Conservation (phyloP, 2,113 vertebrate species). For the Phyllostomus hastatus region DNA sequence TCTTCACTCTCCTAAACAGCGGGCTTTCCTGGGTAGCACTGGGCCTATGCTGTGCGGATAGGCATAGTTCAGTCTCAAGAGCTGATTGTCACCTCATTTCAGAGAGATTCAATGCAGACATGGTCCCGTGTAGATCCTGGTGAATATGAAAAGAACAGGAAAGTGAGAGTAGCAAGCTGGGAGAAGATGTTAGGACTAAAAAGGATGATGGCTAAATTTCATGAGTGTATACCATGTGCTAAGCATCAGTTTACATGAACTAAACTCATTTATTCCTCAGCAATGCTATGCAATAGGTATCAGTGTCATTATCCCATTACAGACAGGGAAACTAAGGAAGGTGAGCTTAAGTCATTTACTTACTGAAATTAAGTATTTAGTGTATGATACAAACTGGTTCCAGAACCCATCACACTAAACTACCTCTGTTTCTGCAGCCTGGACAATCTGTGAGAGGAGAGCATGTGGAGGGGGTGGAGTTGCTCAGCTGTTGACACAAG, state of each 20-base stretch:
- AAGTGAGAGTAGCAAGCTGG: background rate
- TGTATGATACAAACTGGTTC: background rate
- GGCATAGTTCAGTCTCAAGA: rapidly evolving
- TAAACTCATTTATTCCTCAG: background rate
- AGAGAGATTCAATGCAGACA: background rate
- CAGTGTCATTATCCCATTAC: background rate
- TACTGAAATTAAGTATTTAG: background rate
- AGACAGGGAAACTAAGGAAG: background rate
- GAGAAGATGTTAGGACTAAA: background rate
- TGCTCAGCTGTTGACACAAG: background rate
- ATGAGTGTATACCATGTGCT: background rate
- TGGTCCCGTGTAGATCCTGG: too few species aligned
- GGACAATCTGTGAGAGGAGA: background rate
- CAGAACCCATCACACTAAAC: background rate
- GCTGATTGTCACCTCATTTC: background rate
- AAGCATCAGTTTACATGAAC: background rate
- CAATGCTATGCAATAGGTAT: background rate
- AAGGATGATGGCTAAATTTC: background rate
- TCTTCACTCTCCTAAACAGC: background rate
- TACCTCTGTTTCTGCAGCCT: background rate
- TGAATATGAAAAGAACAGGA: background rate
- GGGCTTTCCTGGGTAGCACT: background rate
- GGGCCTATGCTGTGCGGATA: rapidly evolving
- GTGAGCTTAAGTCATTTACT: background rate
- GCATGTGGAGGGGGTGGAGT: rapidly evolving